Evolutionary conservation across 2,888 invertebrate genomes (phyloP).

Genomic region (Heliothis peltigera): DNA sequence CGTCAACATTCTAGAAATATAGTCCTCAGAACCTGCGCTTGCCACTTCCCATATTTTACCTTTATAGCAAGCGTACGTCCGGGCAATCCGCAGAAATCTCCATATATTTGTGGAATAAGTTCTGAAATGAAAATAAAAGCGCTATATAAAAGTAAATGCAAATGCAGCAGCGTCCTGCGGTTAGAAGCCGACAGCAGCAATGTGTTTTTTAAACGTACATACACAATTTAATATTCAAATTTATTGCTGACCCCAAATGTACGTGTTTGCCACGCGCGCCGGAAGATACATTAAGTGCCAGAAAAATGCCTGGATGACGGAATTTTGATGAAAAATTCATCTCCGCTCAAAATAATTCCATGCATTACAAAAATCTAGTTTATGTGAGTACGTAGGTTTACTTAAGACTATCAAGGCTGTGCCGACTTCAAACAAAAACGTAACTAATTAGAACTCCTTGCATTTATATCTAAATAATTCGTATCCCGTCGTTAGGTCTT

Average conservation of each 20-base stretch:
- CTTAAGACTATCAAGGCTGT: slow-evolving; percentile 7
- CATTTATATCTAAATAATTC: slow-evolving; percentile 24
- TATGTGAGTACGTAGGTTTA: background rate
- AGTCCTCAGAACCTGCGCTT: background rate
- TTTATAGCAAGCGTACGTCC: too few species aligned
- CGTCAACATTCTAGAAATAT: too few species aligned
- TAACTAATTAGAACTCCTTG: slow-evolving; percentile 22
- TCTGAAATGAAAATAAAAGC: slow-evolving; percentile 15
- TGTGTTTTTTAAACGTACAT: slow-evolving; percentile 38
- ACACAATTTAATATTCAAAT: slow-evolving; percentile 51
- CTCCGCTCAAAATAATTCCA: slow-evolving; percentile 8
- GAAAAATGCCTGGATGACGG: background rate
- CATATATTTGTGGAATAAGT: background rate
- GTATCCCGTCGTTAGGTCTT: slow-evolving; percentile 13
- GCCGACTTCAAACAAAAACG: slow-evolving; percentile 11
- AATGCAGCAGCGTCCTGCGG: slow-evolving; percentile 36
- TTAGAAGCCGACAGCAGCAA: slow-evolving; percentile 22
- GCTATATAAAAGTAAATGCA: slow-evolving; percentile 26
- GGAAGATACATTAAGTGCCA: slow-evolving; percentile 4
- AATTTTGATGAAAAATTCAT: slow-evolving; percentile 3
- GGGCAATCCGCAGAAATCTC: background rate
- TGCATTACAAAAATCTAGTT: slow-evolving; percentile 14
- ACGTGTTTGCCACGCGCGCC: slow-evolving; percentile 6
- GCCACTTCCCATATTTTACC: background rate
- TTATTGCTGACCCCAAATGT: slow-evolving; percentile 24